Percentiles rank a stretch among this genome's conserved stretches.
These are phyloP conservation scores for Panthera uncia DNA, from an alignment of 2,113 vertebrate species.

Conservation along the genomic window DNA sequence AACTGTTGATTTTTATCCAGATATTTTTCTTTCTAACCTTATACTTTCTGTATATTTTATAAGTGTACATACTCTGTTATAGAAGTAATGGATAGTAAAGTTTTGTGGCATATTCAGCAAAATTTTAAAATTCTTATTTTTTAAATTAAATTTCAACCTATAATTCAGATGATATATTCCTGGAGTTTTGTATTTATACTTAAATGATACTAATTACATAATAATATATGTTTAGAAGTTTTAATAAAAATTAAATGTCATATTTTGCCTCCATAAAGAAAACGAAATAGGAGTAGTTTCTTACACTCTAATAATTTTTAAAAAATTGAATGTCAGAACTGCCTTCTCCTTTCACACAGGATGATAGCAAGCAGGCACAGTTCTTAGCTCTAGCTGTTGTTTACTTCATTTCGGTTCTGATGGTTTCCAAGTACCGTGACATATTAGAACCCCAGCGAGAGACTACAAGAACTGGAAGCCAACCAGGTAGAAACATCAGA, in stretches of 20 bases:
- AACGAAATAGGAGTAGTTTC: neutral
- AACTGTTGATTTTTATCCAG: neutral
- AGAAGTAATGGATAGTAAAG: neutral
- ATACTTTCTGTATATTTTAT: neutral
- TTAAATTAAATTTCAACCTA: neutral
- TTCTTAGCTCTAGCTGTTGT: conserved; percentile 98
- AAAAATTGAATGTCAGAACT: neutral
- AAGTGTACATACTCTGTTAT: neutral
- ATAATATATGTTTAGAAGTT: neutral
- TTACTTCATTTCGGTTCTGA: conserved; percentile 99
- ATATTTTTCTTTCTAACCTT: neutral
- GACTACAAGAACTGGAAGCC: conserved; percentile 94
- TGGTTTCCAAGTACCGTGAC: conserved; percentile 99
- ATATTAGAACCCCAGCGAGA: conserved; percentile 98
- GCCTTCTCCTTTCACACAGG: conserved; percentile 84
- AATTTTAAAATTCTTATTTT: neutral
- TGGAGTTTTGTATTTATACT: neutral
- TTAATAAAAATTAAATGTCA: neutral
- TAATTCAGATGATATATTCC: neutral
- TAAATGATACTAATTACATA: neutral
- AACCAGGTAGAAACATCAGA: conserved; percentile 95
- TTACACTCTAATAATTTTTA: neutral
- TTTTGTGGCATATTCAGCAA: neutral
- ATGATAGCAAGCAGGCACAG: conserved; percentile 99
- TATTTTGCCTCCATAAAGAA: neutral